phyloP scores from a whole-genome alignment of 2,888 invertebrate species.

The Deilephila porcellus region DNA sequence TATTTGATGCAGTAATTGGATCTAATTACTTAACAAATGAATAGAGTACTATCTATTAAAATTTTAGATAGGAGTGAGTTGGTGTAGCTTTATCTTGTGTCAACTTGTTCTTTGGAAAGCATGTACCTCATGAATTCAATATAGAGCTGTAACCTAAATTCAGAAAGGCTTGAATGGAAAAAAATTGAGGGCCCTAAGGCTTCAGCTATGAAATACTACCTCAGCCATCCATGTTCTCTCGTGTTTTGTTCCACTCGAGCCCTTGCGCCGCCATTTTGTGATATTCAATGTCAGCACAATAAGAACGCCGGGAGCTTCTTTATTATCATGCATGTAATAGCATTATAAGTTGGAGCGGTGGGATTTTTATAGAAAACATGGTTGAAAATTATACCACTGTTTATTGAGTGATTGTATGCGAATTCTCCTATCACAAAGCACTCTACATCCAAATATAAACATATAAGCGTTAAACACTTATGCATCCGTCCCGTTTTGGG shows the following conservation, averaged over 20 bases:
- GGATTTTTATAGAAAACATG: slow-evolving; percentile 41
- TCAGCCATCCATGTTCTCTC: slow-evolving; percentile 53
- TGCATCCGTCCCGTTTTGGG: no score
- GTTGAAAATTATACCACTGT: slow-evolving; percentile 18
- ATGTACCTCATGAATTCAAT: background rate
- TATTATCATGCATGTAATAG: slow-evolving; percentile 60
- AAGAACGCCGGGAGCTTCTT: slow-evolving; percentile 56
- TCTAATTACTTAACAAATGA: background rate
- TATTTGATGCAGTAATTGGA: no score
- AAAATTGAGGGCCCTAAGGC: slow-evolving; percentile 41
- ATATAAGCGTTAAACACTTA: no score
- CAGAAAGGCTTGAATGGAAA: background rate
- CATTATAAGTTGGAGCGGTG: slow-evolving; percentile 46
- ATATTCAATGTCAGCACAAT: slow-evolving; percentile 64
- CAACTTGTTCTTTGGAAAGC: background rate
- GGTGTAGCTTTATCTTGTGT: background rate
- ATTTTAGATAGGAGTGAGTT: background rate
- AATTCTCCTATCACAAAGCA: no score
- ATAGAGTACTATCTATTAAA: background rate
- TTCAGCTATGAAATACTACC: slow-evolving; percentile 59
- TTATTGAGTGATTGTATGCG: background rate
- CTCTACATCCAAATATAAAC: no score
- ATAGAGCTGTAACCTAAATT: background rate
- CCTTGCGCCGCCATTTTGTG: slow-evolving; percentile 54
- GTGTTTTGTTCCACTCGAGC: slow-evolving; percentile 56